Base-by-base conservation (phyloP, 2,888 invertebrate species). In the Poecilus cupreus region DNA sequence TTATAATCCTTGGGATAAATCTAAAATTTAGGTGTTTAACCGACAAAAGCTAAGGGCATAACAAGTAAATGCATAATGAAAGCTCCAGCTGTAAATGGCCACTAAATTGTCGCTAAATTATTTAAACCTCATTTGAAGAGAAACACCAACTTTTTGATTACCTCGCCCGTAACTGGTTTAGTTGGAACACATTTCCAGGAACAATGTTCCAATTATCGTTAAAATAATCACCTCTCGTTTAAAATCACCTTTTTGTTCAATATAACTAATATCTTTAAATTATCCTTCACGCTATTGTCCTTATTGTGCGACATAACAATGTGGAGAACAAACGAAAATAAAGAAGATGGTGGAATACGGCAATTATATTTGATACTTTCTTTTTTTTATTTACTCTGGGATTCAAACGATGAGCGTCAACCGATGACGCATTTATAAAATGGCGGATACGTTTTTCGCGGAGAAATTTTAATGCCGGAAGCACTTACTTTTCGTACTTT, bases 381-480 rank as follows among this genome's bases (percentile, higher is more conserved):
- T 24, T 26, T 60, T 60, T 26, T n/a, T 60, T 60, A 60, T 60
- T 60, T 60, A 54, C 22, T 54, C 54, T 60, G 11, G 11, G 18
- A 54, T 54, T 54, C 18, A 54, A n/a, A n/a, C n/a, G n/a, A n/a
- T n/a, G n/a, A 54, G 22, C 20, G 32, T 32, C 32, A 49, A 60
- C 43, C 37, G 18, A 76, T 57, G 64, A 78, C 64, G 57, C 60
- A 43, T 64, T 77, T 26, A 78, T 20, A 78, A 57, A 64, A 78
- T 26, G 64, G 64, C 64, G 78, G 78, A 78, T 78, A 78, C 60
- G 16, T 46, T 60, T 78, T 78, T 78, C 24, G n/a, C 24, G 16
- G 26, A 64, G 20, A 60, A 39, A 64, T 78, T 78, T 78, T 78
- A 78, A 78, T 78, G 78, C 78, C 78, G 78, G 78, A 78, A 78